Base-by-base conservation (phyloP, 2,113 vertebrate genomes). In the Chloropsis cyanopogon region DNA sequence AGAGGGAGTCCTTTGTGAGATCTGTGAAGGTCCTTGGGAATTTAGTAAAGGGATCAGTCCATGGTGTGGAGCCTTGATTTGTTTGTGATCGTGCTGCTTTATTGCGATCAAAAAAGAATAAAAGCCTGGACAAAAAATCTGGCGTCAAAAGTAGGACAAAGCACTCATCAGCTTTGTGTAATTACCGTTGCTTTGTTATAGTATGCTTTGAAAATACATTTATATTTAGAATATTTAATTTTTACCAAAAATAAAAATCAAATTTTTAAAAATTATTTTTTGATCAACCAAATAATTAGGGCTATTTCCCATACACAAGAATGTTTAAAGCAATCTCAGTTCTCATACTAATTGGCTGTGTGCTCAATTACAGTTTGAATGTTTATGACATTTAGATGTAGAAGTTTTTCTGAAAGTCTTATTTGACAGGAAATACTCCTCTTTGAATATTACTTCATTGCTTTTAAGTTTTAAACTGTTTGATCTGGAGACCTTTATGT, bases 281-380 rank as follows among this genome's bases (percentile, higher is more conserved):
- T 63, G 14, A 78, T 25, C 70, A 75, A 39, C 14, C 3, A 42
- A 44, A 46, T 60, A 44, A 49, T 79, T 47, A 88, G 18, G 18
- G 22, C 24, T 54, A 3, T 71, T 87, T 76, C 13, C 44, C 37
- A 19, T 64, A 20, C 0, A 2, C 10, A 14, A 10, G 33, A 46
- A 10, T 46, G 35, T 89, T 82, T 28, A 75, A 8, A 75, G 28
- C 44, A 76, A 25, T 42, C 20, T 68, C 44, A 31, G 12, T 80
- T 91, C 80, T 87, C n/a, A 37, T 53, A 52, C 26, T 66, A 54
- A 42, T 82, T 82, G 68, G 39, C 28, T 60, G 10, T 78, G n/a
- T 60, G 33, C 65, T 90, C 0, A 0, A 41, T 82, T 87, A 44
- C 15, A 18, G 42, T 53, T 69, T 4, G 0, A 39, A 26, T 68